These are phyloP conservation scores for Oscheius sp. DNA, from an alignment of 2,888 invertebrate species.

Conservation along the genomic window DNA sequence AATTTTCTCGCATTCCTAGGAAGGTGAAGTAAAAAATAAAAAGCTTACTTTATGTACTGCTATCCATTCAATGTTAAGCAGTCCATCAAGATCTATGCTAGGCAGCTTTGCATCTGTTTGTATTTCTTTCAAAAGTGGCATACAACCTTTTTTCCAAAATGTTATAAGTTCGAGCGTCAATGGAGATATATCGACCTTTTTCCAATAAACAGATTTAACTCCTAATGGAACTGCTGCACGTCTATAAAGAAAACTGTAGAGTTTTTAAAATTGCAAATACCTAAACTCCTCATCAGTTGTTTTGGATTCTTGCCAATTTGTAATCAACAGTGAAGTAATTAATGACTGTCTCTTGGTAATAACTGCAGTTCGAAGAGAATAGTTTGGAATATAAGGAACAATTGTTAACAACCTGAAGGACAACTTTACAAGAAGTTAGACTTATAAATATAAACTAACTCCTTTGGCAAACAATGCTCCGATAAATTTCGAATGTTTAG, in stretches of 20 bases:
- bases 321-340: constrained; percentile 11
- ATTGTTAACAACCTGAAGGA: not conserved
- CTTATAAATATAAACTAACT: not conserved
- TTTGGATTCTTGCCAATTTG: constrained; percentile 12
- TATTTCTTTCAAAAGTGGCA: not conserved
- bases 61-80: constrained; percentile 7
- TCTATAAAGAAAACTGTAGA: not conserved
- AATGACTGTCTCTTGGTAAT: constrained; percentile 1
- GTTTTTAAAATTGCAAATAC: not conserved
- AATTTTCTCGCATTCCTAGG: not conserved
- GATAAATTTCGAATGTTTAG: constrained; percentile 10
- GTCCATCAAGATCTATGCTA: not conserved
- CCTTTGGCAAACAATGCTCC: constrained; percentile 11
- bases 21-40: not conserved
- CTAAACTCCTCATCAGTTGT: not conserved
- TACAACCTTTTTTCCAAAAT: not conserved
- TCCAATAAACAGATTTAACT: not conserved
- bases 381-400: not conserved
- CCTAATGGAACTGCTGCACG: not conserved
- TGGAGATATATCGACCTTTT: not conserved
- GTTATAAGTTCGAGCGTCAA: not conserved
- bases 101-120: not conserved
- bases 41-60: not conserved
- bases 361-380: not conserved
- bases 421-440: not conserved